These are phyloP conservation scores for Muschampia plurimacula DNA, from an alignment of 2,888 invertebrate species.

Conservation along the genomic window DNA sequence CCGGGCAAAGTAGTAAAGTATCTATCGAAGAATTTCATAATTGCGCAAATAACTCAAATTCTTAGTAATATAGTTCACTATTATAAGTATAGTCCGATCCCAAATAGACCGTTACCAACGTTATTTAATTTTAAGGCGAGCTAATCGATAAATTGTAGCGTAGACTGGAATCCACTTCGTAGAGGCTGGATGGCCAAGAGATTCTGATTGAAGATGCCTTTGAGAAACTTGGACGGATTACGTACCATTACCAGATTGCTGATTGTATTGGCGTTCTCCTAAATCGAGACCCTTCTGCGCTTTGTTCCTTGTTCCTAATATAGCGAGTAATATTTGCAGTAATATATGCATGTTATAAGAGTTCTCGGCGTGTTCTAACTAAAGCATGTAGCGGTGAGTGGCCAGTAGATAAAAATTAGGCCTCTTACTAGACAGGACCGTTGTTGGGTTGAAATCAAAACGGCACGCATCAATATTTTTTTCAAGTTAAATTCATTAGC, in stretches of 20 bases:
- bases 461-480: too few species aligned
- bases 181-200: constrained; percentile 13
- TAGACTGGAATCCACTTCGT: constrained; percentile 16
- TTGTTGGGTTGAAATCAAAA: too few species aligned
- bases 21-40: not conserved
- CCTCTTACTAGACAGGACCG: too few species aligned
- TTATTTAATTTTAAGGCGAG: constrained; percentile 31
- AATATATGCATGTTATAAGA: too few species aligned
- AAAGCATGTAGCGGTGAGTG: too few species aligned
- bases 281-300: too few species aligned
- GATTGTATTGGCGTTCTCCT: not conserved
- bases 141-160: constrained; percentile 22
- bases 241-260: not conserved
- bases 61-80: constrained; percentile 10
- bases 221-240: constrained; percentile 20
- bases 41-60: constrained; percentile 32
- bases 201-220: not conserved
- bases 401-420: too few species aligned
- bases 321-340: too few species aligned
- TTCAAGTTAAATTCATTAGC: too few species aligned
- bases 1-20: too few species aligned
- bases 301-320: too few species aligned
- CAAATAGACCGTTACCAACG: not conserved
- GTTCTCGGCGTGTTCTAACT: too few species aligned
- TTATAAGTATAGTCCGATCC: not conserved